Evolutionary conservation across 2,888 invertebrate genomes (phyloP), one percentile per base, ranked within the genome.

Genomic region (Hirtodrosophila duncani): DNA sequence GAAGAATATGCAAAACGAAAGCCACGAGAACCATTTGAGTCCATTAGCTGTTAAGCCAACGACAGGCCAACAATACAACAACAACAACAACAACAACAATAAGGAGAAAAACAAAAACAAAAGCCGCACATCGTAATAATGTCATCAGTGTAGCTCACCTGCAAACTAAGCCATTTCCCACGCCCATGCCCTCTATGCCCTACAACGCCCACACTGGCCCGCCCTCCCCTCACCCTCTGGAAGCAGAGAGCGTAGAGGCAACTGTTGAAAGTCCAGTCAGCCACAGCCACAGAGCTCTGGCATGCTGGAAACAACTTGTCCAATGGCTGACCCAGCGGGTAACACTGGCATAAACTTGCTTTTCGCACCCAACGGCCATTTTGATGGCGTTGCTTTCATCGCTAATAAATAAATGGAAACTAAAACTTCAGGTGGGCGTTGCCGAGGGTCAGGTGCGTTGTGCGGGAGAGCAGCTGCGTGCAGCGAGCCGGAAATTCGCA

Each of bases 1-100:
- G 7, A 4, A 30, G 37, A 46, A 31, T 53, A 52, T 67, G 52
- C 51, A 55, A 59, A 64, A 39, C 41, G 59, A 39, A 66, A 56
- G 42, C 53, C 57, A 43, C 49, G 45, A 53, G 41, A 48, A 57
- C 63, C 74, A 56, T 69, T 69, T 63, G 49, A 60, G 74, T 69
- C 74, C 78, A 69, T 72, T 78, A 69, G 63, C 63, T 66, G 66
- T 48, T 72, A 56, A 65, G 78, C 66, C 63, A 49, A 57, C 41
- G 55, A 55, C 62, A 62, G 60, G 46, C 36, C 53, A 48, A 30
- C 57, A 51, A 37, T 11, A 20, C 10, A n/a, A n/a, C n/a, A n/a
- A 31, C 33, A 59, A 42, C 38, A 55, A 44, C 34, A 43, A 29
- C 43, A 41, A 33, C 34, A 61, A 30, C 20, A 26, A 10, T 8